Percentiles rank a stretch among this genome's conserved stretches.
Conservation (phyloP, 2,797 vertebrate species). For the Lacerta bilineata region DNA sequence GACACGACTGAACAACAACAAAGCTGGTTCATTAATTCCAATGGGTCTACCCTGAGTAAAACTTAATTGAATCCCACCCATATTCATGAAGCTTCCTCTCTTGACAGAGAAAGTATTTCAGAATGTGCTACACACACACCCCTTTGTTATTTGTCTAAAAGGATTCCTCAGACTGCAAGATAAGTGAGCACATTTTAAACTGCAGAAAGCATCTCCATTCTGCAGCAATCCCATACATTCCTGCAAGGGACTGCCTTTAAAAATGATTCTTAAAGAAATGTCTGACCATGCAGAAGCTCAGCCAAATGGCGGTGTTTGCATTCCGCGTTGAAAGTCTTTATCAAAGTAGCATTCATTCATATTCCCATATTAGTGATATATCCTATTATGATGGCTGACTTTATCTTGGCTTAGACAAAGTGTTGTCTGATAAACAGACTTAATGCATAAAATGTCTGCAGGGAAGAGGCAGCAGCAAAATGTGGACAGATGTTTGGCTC, state of each 20-base stretch:
- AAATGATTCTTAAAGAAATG: conserved; percentile 33
- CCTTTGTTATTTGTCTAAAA: conserved; percentile 8
- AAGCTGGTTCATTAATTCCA: too few species aligned
- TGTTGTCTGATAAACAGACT: conserved; percentile 69
- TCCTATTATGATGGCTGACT: conserved; percentile 58
- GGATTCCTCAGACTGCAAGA: not conserved
- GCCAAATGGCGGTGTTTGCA: conserved; percentile 32
- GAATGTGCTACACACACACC: not conserved
- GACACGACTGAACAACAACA: too few species aligned
- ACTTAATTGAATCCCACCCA: not conserved
- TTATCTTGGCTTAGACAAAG: conserved; percentile 68
- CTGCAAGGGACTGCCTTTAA: conserved; percentile 19
- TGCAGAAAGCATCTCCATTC: not conserved
- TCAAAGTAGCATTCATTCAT: conserved; percentile 46
- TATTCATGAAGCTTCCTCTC: not conserved
- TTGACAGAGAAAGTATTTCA: not conserved
- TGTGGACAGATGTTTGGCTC: conserved; percentile 67
- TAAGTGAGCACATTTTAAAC: not conserved
- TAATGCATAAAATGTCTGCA: conserved; percentile 67
- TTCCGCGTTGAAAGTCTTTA: conserved; percentile 50
- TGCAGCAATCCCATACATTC: conserved; percentile 22
- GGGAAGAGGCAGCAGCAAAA: conserved; percentile 61
- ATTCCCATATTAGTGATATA: conserved; percentile 59
- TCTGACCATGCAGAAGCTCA: conserved; percentile 37
- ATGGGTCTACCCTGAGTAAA: too few species aligned